Conservation (phyloP, 2,797 vertebrate genomes). For the Scolopax bukidnonensis region DNA sequence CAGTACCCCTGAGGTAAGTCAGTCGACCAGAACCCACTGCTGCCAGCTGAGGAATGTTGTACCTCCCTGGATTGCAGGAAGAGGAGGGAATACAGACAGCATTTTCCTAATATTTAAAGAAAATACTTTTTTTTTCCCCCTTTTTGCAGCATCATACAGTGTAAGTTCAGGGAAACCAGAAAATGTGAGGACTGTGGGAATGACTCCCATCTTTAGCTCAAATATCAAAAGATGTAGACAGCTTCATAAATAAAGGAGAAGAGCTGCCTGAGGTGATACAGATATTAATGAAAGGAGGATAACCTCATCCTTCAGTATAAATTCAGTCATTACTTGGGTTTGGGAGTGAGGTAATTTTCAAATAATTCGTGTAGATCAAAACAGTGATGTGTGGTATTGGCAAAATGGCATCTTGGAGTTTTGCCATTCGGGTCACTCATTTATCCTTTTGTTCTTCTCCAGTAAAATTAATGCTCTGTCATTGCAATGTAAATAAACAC, state of each 20-base stretch:
- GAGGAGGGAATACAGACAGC: not conserved
- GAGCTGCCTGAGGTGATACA: not conserved
- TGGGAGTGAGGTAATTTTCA: constrained; percentile 35
- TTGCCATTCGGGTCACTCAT: constrained; percentile 34
- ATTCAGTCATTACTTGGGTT: constrained; percentile 15
- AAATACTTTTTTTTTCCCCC: fast-evolving
- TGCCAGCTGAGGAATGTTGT: not conserved
- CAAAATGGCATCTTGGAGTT: constrained; percentile 47
- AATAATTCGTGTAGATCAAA: not conserved
- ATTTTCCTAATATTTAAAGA: not conserved
- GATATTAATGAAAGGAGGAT: constrained; percentile 43
- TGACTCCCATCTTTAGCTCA: not conserved
- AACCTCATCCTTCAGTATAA: constrained; percentile 50
- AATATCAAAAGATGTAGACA: not conserved
- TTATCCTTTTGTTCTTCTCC: constrained; percentile 59
- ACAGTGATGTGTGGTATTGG: constrained; percentile 34
- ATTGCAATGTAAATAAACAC: constrained; percentile 41
- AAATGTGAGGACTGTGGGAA: not conserved
- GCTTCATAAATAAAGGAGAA: constrained; percentile 40
- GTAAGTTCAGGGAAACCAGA: not conserved
- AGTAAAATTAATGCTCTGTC: constrained; percentile 62
- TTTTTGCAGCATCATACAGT: not conserved
- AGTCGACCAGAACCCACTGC: not conserved
- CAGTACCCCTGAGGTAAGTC: not conserved
- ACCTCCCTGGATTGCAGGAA: not conserved